Conservation (phyloP, 2,888 invertebrate species). For the Orthosia cruda region DNA sequence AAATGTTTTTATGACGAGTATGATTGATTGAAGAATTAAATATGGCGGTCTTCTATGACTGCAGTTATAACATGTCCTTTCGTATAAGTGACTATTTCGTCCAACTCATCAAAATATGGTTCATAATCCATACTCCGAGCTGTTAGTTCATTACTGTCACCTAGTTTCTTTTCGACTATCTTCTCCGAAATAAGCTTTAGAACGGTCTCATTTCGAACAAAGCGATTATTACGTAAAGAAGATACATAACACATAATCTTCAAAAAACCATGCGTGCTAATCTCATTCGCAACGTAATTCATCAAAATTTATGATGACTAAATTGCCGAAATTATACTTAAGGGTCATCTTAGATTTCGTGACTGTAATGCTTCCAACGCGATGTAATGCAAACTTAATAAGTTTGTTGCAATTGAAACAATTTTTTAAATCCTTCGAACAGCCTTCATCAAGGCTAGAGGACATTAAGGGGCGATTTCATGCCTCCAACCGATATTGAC, state of each 20-base stretch:
- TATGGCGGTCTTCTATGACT: not conserved
- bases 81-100: not conserved
- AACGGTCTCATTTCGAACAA: conserved; percentile 51
- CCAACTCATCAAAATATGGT: not conserved
- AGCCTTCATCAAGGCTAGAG: conserved; percentile 43
- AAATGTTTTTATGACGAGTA: not conserved
- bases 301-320: conserved; percentile 52
- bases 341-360: conserved; percentile 50
- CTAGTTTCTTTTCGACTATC: conserved; percentile 13
- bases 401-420: conserved; percentile 40
- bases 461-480: conserved; percentile 50
- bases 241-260: conserved; percentile 37
- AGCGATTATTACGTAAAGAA: conserved; percentile 42
- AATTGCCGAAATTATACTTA: conserved; percentile 53
- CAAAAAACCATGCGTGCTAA: conserved; percentile 49
- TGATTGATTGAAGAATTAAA: not conserved
- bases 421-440: conserved; percentile 35
- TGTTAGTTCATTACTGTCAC: conserved; percentile 1
- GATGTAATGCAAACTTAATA: conserved; percentile 23
- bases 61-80: not conserved
- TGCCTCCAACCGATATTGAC: conserved; percentile 38
- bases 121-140: conserved; percentile 9
- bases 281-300: conserved; percentile 35
- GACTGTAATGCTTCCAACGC: conserved; percentile 25
- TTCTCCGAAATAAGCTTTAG: conserved; percentile 26